Evolutionary conservation across 2,888 invertebrate species (phyloP), one percentile per base, ranked within the genome.

Genomic region (Actias luna): DNA sequence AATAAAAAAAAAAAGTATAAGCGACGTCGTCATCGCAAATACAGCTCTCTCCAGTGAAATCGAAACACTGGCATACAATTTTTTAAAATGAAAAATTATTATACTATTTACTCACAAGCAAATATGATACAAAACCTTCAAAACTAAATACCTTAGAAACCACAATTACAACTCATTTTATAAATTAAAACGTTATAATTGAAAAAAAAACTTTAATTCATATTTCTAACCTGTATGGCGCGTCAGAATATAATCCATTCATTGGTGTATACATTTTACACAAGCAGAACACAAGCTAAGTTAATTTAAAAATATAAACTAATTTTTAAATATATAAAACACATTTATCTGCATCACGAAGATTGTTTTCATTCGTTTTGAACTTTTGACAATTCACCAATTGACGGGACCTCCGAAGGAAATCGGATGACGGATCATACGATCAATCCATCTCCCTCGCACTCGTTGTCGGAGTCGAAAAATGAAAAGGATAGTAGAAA

Each of bases 201-300:
- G 14, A 8, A 16, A 42, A 55, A 55, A 55, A 52, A n/a, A 55
- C 5, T 3, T 2, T 25, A 50, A 8, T 52, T 52, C 16, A 27
- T 14, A 52, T 55, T 29, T 55, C 87, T 89, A 89, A 92, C 92
- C 92, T 92, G 91, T 89, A 89, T 42, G 83, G 80, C 46, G 78
- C 68, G 67, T 91, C 91, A 0, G 87, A 85, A 70, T 89, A 92
- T n/a, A 92, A 77, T 66, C 91, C 89, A 69, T 91, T 90, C 79
- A 90, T 85, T 27, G 83, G 79, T 61, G 85, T 82, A 77, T 88
- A 90, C 92, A 92, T 92, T 78, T 77, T 86, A 70, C 63, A 69
- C 72, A 65, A 68, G 69, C 22, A 61, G 59, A 60, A 55, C 39
- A 39, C 27, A 46, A 22, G 27, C 31, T 61, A 27, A 12, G 55